These are phyloP conservation scores for Pollenia amentaria DNA, from an alignment of 2,888 invertebrate genomes.

Conservation along the genomic window DNA sequence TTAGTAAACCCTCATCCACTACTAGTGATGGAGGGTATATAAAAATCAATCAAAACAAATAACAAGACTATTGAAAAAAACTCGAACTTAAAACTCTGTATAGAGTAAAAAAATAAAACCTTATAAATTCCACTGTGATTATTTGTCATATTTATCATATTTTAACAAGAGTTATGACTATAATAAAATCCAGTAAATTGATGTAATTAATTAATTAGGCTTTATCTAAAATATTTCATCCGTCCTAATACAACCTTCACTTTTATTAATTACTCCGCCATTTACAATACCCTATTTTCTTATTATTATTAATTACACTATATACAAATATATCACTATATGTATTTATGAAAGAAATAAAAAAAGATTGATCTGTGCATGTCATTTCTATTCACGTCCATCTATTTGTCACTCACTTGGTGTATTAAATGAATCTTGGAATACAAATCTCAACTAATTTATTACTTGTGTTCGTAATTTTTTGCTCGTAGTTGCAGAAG, in stretches of 20 bases:
- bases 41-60: too few species aligned
- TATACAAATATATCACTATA: slow-evolving; percentile 10
- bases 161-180: too few species aligned
- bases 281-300: not conserved
- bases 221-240: not conserved
- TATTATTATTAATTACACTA: not conserved
- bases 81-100: too few species aligned
- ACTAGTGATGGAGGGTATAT: too few species aligned
- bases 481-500: not conserved
- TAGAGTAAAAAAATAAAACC: too few species aligned
- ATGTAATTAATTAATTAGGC: too few species aligned
- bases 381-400: slow-evolving; percentile 46
- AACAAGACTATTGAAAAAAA: too few species aligned
- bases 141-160: too few species aligned
- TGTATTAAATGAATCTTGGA: slow-evolving; percentile 30
- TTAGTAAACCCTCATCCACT: too few species aligned
- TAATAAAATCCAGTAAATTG: too few species aligned
- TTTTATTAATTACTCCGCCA: not conserved
- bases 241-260: not conserved
- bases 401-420: slow-evolving; percentile 60
- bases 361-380: slow-evolving; percentile 17
- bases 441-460: slow-evolving; percentile 5
- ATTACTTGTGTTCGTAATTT: not conserved
- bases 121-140: too few species aligned
- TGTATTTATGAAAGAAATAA: slow-evolving; percentile 2